Evolutionary conservation across 2,797 vertebrate species (phyloP), one percentile per base, ranked within the genome.

Genomic region (Discoglossus pictus): DNA sequence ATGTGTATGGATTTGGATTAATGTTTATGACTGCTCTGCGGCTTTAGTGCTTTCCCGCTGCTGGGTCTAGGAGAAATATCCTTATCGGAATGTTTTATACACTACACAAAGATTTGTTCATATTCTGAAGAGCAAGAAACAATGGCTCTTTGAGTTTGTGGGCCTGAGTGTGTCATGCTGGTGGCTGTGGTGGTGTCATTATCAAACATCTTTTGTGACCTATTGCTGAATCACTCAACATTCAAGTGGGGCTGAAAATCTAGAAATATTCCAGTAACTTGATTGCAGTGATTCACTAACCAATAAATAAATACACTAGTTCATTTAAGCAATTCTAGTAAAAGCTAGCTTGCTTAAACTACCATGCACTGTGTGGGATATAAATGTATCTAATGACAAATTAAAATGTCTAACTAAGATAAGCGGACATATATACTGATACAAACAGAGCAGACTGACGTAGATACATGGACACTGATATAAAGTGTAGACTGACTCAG

Each of bases 21-120:
- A n/a, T n/a, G n/a, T 27, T 51, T 18, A 46, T 40, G 24, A n/a
- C n/a, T n/a, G 44, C 15, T 40, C 20, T 42, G 36, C 46, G 36
- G 68, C 23, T 42, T 54, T 55, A 44, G 55, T 48, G 21, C 42
- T 54, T 9, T 16, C 42, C 42, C 50, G 62, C 59, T 47, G 6
- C 31, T 38, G 39, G 39, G 21, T 61, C 16, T 48, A 51, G 68
- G n/a, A 58, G 52, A 51, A 51, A 71, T 53, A 71, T 56, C 53
- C 24, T 58, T 56, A 4, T 51, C 39, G 34, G 31, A 63, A 47
- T 44, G 52, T 50, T 51, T 71, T 71, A 38, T 64, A 34, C n/a
- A 13, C 13, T 51, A 50, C 67, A 69, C 68, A 71, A 71, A 71
- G 68, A 64, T 71, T 71, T 63, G 60, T 20, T 71, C 61, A 56